Conservation (phyloP, 1,140 invertebrate genomes). For the Solenopsis fugax region DNA sequence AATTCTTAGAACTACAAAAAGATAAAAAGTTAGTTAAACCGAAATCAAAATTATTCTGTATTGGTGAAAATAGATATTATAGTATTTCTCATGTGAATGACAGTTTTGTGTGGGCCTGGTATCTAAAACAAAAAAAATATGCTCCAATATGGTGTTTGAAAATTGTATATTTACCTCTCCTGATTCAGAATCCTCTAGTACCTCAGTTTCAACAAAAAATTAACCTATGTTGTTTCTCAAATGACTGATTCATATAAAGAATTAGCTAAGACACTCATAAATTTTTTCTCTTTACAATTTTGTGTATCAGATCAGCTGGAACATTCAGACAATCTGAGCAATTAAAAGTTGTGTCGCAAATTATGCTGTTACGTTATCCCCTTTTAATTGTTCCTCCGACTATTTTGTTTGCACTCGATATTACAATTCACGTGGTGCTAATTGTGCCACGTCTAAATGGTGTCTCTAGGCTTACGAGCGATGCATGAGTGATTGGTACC, state of each 20-base stretch:
- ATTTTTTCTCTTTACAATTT: conserved; percentile 11
- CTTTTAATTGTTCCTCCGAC: conserved; percentile 36
- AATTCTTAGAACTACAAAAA: too few species aligned
- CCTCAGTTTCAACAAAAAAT: background rate
- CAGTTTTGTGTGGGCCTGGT: too few species aligned
- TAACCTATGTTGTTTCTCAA: background rate
- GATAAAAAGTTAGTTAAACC: too few species aligned
- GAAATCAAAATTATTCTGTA: too few species aligned
- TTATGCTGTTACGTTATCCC: conserved; percentile 4
- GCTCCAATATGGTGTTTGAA: too few species aligned
- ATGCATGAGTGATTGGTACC: conserved; percentile 79
- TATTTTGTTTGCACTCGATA: conserved; percentile 56
- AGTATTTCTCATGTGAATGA: too few species aligned
- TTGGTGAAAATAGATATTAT: too few species aligned
- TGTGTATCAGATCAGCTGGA: background rate
- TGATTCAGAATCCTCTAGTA: too few species aligned
- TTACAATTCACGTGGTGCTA: conserved; percentile 64
- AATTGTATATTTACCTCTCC: too few species aligned
- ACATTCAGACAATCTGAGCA: background rate
- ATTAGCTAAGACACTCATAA: background rate
- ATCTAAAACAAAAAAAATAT: too few species aligned
- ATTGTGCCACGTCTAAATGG: conserved; percentile 74
- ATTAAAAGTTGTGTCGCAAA: conserved; percentile 2
- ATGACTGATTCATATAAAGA: background rate
- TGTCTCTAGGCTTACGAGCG: conserved; percentile 75